Evolutionary conservation across 2,113 vertebrate species (phyloP).

Genomic region (Pollachius pollachius): DNA sequence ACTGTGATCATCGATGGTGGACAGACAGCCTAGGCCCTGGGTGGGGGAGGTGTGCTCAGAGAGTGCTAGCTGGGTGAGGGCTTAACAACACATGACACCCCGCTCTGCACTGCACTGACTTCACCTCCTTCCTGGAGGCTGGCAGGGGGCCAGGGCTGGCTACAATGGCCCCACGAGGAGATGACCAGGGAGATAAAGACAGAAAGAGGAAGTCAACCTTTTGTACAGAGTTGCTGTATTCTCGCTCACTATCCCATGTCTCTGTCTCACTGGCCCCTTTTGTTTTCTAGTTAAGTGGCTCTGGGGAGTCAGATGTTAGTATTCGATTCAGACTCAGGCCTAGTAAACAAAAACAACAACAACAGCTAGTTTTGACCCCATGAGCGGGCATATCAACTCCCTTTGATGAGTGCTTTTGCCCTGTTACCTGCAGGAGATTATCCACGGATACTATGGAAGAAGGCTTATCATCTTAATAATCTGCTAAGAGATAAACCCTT

Average conservation of each 20-base stretch:
- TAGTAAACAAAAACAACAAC: too few relatives aligned
- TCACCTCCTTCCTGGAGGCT: slow-evolving; percentile 50
- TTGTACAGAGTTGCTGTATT: slow-evolving; percentile 24
- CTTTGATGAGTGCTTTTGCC: slow-evolving; percentile 3
- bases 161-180: slow-evolving; percentile 43
- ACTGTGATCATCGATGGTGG: too few relatives aligned
- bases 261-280: slow-evolving; percentile 5
- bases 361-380: too few relatives aligned
- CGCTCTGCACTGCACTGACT: slow-evolving; percentile 28
- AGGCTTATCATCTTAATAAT: slow-evolving; percentile 30
- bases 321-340: too few relatives aligned
- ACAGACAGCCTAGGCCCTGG: too few relatives aligned
- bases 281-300: background rate
- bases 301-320: too few relatives aligned
- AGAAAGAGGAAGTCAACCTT: slow-evolving; percentile 46
- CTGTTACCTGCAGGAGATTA: slow-evolving; percentile 6
- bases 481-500: slow-evolving; percentile 15
- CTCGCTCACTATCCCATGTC: background rate
- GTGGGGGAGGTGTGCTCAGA: too few relatives aligned
- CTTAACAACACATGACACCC: slow-evolving; percentile 20
- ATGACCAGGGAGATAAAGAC: slow-evolving; percentile 46
- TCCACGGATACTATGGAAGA: slow-evolving; percentile 22
- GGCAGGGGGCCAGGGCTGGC: slow-evolving; percentile 33
- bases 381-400: background rate
- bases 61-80: too few relatives aligned